phyloP scores from a whole-genome alignment of 2,797 vertebrate species.

The Dendrocincla fuliginosa region DNA sequence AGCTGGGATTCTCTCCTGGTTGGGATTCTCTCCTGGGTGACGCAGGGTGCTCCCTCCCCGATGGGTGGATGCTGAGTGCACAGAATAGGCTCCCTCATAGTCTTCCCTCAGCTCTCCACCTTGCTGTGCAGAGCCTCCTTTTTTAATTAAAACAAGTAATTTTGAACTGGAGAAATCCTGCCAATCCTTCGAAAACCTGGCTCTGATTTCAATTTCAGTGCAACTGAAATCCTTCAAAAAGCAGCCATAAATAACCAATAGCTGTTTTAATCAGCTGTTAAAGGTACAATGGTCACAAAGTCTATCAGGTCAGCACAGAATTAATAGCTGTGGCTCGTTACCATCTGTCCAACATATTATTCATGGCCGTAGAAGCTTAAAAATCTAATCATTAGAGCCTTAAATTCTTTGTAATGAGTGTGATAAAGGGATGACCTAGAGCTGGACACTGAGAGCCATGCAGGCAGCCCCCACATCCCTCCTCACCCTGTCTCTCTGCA shows the following conservation, averaged over 20 bases:
- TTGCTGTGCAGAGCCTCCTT: neutral
- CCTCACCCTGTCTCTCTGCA: neutral
- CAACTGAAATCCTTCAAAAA: neutral
- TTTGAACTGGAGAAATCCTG: neutral
- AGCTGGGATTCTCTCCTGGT: neutral
- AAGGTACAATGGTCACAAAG: neutral
- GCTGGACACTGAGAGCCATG: neutral
- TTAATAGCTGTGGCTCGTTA: neutral
- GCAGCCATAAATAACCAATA: constrained; percentile 35
- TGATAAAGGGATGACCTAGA: neutral
- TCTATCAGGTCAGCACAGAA: neutral
- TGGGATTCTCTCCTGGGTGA: too few species aligned
- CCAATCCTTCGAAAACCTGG: constrained; percentile 16
- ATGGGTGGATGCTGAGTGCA: fast-evolving
- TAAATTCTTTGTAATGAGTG: neutral
- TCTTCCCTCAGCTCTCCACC: neutral
- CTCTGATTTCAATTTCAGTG: neutral
- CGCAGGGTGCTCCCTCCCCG: neutral
- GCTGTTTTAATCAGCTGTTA: constrained; percentile 32
- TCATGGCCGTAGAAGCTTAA: neutral
- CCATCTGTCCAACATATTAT: neutral
- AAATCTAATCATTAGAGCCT: neutral
- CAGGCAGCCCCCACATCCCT: neutral
- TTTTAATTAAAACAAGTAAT: neutral
- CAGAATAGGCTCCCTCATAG: neutral